These are phyloP conservation scores for Thunnus maccoyii DNA, from an alignment of 2,113 vertebrate species.

Conservation along the genomic window DNA sequence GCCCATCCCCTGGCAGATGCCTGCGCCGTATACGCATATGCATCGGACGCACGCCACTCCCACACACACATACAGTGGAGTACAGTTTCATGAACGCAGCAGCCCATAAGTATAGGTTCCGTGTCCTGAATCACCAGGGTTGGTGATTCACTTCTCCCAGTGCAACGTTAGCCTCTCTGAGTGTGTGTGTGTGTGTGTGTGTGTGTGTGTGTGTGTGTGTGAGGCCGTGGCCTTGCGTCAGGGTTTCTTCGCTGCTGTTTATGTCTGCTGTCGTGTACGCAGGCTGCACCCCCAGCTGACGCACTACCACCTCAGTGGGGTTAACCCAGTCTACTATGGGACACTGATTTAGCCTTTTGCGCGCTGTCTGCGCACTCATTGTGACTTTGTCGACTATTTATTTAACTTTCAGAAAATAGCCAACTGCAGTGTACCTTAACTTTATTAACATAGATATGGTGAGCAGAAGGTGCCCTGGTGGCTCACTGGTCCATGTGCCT, in stretches of 20 bases:
- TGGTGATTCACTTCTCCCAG: slow-evolving; percentile 81
- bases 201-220: slow-evolving; percentile 58
- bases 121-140: slow-evolving; percentile 69
- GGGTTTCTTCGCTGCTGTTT: slow-evolving; percentile 71
- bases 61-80: slow-evolving; percentile 58
- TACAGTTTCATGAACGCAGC: slow-evolving; percentile 69
- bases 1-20: slow-evolving; percentile 70
- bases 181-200: slow-evolving; percentile 27
- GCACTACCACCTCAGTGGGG: slow-evolving; percentile 62
- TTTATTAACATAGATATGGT: neutral
- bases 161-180: slow-evolving; percentile 60
- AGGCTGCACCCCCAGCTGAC: slow-evolving; percentile 75
- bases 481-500: neutral
- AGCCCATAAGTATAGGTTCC: slow-evolving; percentile 84
- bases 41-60: slow-evolving; percentile 63
- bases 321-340: slow-evolving; percentile 50
- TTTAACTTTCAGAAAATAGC: slow-evolving; percentile 1
- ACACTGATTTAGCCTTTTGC: slow-evolving; percentile 11
- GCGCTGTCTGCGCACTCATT: slow-evolving; percentile 21
- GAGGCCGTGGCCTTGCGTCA: slow-evolving; percentile 75
- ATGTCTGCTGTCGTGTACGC: slow-evolving; percentile 74
- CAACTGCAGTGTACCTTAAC: neutral
- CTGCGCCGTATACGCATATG: slow-evolving; percentile 49
- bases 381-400: slow-evolving; percentile 18
- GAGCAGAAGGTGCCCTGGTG: neutral